phyloP scores from a whole-genome alignment of 2,113 vertebrate species.

The Eulacestoma nigropectus region DNA sequence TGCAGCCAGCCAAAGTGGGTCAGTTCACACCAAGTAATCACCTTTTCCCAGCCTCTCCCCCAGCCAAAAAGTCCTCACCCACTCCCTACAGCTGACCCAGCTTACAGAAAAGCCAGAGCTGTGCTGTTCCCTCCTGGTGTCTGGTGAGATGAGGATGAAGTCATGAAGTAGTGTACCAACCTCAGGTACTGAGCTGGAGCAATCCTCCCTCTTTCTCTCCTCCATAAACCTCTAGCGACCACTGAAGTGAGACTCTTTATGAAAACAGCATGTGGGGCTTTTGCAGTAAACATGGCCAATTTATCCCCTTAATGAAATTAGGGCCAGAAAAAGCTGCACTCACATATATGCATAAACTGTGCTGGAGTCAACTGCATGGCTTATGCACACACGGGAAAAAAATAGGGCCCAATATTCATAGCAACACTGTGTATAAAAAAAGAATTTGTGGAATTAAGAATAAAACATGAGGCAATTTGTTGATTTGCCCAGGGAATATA shows the following conservation, averaged over 20 bases:
- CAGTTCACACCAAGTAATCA: not conserved
- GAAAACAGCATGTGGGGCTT: not conserved
- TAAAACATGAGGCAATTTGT: slow-evolving; percentile 58
- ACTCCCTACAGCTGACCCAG: not conserved
- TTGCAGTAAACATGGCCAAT: not conserved
- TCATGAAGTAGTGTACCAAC: not conserved
- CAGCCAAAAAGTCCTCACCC: not conserved
- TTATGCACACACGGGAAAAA: not conserved
- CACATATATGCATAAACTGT: not conserved
- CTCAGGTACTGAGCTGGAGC: not conserved
- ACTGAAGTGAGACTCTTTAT: not conserved
- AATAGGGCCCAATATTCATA: not conserved
- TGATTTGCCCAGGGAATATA: slow-evolving; percentile 43
- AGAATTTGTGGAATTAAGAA: slow-evolving; percentile 45
- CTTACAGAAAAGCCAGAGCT: not conserved
- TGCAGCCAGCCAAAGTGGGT: not conserved
- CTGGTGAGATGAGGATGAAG: not conserved
- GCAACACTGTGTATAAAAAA: not conserved
- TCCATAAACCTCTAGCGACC: not conserved
- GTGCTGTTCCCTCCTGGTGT: not conserved
- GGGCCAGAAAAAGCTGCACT: not conserved
- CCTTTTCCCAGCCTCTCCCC: not conserved
- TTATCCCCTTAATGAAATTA: not conserved
- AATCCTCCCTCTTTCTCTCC: not conserved
- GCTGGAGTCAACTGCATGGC: not conserved